Evolutionary conservation across 2,888 invertebrate genomes (phyloP).

Genomic region (Sarcophaga carnaria): DNA sequence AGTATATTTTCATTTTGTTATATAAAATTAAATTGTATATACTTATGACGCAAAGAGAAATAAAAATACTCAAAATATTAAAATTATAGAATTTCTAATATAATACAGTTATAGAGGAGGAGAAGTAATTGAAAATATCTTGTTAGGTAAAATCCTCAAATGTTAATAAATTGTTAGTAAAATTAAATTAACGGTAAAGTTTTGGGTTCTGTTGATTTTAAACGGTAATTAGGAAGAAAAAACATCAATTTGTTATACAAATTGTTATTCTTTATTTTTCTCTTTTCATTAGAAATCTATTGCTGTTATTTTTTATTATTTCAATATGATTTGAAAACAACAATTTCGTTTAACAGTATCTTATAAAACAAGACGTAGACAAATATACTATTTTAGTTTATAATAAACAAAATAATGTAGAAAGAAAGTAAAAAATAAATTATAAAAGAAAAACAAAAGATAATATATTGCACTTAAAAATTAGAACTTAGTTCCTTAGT

Average conservation of each 20-base stretch:
- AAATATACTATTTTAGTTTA: slow-evolving; percentile 12
- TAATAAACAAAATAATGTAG: slow-evolving; percentile 26
- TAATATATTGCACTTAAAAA: slow-evolving; percentile 68
- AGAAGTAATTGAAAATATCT: not conserved
- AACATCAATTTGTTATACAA: slow-evolving; percentile 51
- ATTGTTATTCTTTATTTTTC: slow-evolving; percentile 7
- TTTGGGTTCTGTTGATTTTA: slow-evolving; percentile 31
- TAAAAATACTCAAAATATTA: slow-evolving; percentile 31
- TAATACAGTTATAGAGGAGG: not conserved
- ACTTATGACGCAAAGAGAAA: slow-evolving; percentile 6
- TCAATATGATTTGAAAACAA: slow-evolving; percentile 35
- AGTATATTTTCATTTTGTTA: no score
- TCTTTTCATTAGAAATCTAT: not conserved
- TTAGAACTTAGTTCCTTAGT: slow-evolving; percentile 66
- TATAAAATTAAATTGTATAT: slow-evolving; percentile 21
- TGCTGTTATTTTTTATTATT: not conserved
- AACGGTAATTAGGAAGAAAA: not conserved
- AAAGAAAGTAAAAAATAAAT: slow-evolving; percentile 20
- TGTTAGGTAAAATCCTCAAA: not conserved
- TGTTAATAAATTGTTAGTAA: slow-evolving; percentile 19
- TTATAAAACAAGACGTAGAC: slow-evolving; percentile 7
- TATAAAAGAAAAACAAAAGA: slow-evolving; percentile 52
- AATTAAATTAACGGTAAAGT: slow-evolving; percentile 41
- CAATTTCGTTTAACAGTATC: slow-evolving; percentile 54
- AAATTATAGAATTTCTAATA: not conserved